Base-by-base conservation (phyloP, 2,888 invertebrate genomes). In the Callyntrura guangdongensis region DNA sequence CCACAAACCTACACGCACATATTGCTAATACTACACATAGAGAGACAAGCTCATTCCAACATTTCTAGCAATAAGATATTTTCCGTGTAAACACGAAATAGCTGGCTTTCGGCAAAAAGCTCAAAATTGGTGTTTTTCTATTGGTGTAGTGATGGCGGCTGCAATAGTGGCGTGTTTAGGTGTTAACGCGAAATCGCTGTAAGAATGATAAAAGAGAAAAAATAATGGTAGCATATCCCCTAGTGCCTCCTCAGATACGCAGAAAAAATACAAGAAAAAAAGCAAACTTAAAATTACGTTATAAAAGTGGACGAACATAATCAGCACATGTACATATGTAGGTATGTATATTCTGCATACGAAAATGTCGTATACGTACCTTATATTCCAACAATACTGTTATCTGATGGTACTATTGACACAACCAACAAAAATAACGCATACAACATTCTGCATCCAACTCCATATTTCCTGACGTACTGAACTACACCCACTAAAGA, bases 121-220 rank as follows among this genome's bases (percentile, higher is more conserved):
- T 49, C 20, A 22, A 47, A 22, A 49, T 74, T 47, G 49, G 74
- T 49, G 74, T 14, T 47, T 20, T 20, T 36, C 9, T 36, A 45
- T 1, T n/a, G 45, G 17, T 45, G 56, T 56, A 14, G 8, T 6
- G 8, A n/a, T 56, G 56, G 6, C 14, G 47, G 11, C 14, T 53
- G 53, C 5, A 11, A 67, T 27, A 36, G 69, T 69, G 69, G 69
- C 17, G 20, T 45, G 45, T n/a, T n/a, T 45, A 59, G 36, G 61
- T 81, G 81, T 59, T 81, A 81, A 81, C 61, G 61, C 59, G 9
- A 81, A 81, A 81, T 61, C 27, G 81, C 61, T 36, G 59, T 59
- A 61, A 61, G 81, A 20, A 49, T 77, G 47, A 45, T 49, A 9
- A 45, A 25, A 36, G 81, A 81, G 61, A 36, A 81, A 20, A 74